Evolutionary conservation across 2,888 invertebrate genomes (phyloP).

Genomic region (Drosophila testacea): DNA sequence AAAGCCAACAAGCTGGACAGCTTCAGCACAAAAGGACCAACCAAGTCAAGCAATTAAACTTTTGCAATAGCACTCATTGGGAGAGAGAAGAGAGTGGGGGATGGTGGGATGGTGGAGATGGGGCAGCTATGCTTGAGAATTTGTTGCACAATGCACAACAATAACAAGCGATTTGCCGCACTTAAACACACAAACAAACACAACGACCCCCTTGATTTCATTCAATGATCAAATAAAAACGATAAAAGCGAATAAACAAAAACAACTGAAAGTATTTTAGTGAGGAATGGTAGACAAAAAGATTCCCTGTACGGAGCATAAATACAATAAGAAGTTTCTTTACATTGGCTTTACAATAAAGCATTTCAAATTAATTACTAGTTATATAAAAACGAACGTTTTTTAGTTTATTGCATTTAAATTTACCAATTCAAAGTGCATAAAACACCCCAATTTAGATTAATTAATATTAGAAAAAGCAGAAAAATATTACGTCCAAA

Average conservation of each 20-base stretch:
- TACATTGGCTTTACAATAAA: no score
- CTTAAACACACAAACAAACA: constrained; percentile 18
- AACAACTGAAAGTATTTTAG: constrained; percentile 9
- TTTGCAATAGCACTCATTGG: constrained; percentile 38
- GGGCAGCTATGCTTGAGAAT: constrained; percentile 13
- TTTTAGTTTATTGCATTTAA: no score
- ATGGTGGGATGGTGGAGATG: not conserved
- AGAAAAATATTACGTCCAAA: no score
- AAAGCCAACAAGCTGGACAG: constrained; percentile 35
- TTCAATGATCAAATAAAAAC: constrained; percentile 17
- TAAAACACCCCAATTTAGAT: no score
- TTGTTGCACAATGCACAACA: constrained; percentile 42
- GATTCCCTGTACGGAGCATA: not conserved
- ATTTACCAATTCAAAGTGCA: no score
- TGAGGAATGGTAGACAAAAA: not conserved
- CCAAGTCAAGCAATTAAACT: constrained; percentile 74
- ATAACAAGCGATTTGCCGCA: constrained; percentile 55
- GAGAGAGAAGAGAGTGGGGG: not conserved
- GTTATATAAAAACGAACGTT: no score
- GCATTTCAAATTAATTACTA: no score
- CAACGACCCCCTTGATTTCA: constrained; percentile 16
- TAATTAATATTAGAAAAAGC: no score
- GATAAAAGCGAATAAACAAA: constrained; percentile 13
- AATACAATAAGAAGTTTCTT: not conserved
- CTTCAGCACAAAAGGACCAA: constrained; percentile 37